These are phyloP conservation scores for Aleiodes alternator DNA, from an alignment of 2,888 invertebrate species.

Conservation along the genomic window DNA sequence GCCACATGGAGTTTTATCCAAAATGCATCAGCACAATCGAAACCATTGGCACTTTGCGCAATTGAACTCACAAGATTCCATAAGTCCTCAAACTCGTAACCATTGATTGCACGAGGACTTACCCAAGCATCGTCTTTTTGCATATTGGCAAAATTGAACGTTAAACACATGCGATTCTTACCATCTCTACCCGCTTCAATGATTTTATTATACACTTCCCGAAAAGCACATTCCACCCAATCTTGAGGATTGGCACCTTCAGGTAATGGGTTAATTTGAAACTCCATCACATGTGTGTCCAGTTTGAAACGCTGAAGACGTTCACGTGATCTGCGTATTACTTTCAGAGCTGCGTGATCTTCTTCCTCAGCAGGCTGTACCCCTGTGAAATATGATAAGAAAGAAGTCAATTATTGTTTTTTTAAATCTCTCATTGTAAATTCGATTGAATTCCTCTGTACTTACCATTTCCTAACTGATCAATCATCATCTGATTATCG, in stretches of 20 bases:
- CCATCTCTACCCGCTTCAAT: neutral
- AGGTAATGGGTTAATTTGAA: neutral
- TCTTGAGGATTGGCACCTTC: neutral
- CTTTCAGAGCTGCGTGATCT: neutral
- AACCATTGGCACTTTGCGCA: no score
- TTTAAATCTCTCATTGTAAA: no score
- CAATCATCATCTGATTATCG: no score
- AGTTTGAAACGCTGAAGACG: neutral
- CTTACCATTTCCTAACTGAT: no score
- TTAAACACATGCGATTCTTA: neutral
- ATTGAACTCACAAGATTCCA: neutral
- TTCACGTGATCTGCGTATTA: neutral
- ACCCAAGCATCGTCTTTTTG: neutral
- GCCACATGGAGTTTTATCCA: no score
- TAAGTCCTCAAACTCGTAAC: neutral
- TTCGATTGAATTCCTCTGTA: no score
- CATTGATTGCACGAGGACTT: neutral
- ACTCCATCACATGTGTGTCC: constrained; percentile 3
- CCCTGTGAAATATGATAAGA: no score
- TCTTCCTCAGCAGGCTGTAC: no score
- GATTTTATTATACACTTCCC: neutral
- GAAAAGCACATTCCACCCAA: neutral
- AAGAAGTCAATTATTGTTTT: no score
- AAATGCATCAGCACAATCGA: no score
- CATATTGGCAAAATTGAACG: neutral